phyloP scores from a whole-genome alignment of 2,888 invertebrate species.

The Hydraecia micacea region DNA sequence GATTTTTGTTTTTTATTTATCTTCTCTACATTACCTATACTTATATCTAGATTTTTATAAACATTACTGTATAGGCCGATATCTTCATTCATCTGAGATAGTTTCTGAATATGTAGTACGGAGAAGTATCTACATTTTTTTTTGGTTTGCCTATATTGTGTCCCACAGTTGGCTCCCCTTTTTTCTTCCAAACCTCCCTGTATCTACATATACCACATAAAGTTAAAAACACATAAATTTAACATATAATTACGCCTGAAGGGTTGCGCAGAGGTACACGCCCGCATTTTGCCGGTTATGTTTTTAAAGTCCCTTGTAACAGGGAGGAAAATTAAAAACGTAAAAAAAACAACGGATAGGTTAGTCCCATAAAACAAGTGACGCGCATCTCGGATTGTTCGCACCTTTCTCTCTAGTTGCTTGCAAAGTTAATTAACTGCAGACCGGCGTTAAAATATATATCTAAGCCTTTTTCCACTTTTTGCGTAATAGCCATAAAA shows the following conservation, averaged over 20 bases:
- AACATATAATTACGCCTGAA: not conserved
- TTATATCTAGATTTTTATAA: not conserved
- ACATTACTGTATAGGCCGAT: not conserved
- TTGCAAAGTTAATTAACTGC: constrained; percentile 40
- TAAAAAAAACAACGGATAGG: not conserved
- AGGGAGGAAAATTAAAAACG: not conserved
- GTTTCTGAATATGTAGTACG: not conserved
- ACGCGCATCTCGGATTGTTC: constrained; percentile 34
- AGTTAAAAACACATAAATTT: not conserved
- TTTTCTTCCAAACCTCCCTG: too few relatives aligned
- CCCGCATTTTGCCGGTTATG: not conserved
- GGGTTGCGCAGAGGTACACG: not conserved
- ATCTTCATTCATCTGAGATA: too few relatives aligned
- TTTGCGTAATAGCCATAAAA: constrained; percentile 48
- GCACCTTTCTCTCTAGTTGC: constrained; percentile 52
- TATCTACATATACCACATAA: not conserved
- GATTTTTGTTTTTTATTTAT: not conserved
- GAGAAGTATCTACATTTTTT: not conserved
- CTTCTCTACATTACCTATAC: not conserved
- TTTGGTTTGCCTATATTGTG: too few relatives aligned
- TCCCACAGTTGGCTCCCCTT: too few relatives aligned
- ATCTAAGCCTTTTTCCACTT: constrained; percentile 35
- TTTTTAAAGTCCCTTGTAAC: not conserved
- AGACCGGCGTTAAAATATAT: constrained; percentile 44
- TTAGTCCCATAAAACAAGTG: constrained; percentile 24